phyloP scores from a whole-genome alignment of 1,140 invertebrate genomes.

The Pseudomyrmex gracilis region DNA sequence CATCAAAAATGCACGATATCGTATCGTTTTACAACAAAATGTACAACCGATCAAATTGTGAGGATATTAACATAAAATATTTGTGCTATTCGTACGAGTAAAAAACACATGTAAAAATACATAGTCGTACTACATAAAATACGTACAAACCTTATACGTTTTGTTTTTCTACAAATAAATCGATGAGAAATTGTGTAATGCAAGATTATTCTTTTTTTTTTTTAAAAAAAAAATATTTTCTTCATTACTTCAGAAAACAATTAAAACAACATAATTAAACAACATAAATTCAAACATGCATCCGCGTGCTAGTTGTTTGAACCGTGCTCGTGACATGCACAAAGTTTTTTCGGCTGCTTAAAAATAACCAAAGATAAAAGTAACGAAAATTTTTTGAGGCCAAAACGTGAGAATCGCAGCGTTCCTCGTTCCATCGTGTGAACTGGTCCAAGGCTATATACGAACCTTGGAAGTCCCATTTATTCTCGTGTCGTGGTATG shows the following conservation, averaged over 20 bases:
- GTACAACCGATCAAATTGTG: not conserved
- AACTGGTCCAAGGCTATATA: conserved; percentile 65
- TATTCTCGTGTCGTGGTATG: conserved; percentile 80
- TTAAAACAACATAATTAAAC: not conserved
- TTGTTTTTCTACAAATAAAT: not conserved
- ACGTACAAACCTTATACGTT: not conserved
- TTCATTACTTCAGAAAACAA: conserved; percentile 2
- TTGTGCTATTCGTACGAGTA: not conserved
- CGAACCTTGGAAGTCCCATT: conserved; percentile 82
- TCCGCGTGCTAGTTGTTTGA: not conserved
- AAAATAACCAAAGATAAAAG: conserved; percentile 13
- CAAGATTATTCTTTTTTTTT: not conserved
- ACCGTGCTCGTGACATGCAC: conserved; percentile 4
- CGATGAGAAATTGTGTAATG: not conserved
- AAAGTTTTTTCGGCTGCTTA: conserved; percentile 1
- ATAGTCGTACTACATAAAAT: no score
- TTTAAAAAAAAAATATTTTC: not conserved
- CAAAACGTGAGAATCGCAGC: conserved; percentile 28
- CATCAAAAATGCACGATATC: not conserved
- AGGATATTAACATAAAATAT: not conserved
- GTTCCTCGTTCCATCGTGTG: not conserved
- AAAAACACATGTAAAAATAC: not conserved
- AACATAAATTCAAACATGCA: conserved; percentile 18
- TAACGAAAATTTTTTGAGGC: not conserved
- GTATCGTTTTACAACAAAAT: not conserved